Base-by-base conservation (phyloP, 2,888 invertebrate species). In the Cheilosia variabilis region DNA sequence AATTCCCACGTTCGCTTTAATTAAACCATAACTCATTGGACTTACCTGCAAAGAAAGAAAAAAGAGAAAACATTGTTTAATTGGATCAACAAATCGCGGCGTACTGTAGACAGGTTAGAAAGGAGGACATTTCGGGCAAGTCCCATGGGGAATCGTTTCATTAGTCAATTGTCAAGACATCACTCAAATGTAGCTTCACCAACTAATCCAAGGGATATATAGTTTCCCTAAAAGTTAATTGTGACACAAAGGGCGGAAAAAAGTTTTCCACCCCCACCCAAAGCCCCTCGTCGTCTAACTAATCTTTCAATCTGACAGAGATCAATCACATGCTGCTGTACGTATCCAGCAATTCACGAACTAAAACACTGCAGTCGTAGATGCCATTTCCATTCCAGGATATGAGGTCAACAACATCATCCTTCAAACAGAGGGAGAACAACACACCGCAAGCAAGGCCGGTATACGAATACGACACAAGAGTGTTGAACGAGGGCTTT, bases 321-420 rank as follows among this genome's bases (percentile, higher is more conserved):
- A 80, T 75, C 84, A 84, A 84, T 80, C 84, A 75, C 52, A 37
- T 19, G 22, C 41, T 31, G 31, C 41, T 41, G 24, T 45, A 50
- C 34, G 17, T 3, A 45, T 6, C 19, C 47, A n/a, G n/a, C n/a
- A n/a, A n/a, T n/a, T n/a, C n/a, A 50, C 31, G 31, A 55, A 13
- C 22, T 19, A 57, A 47, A 24, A 34, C 34, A 31, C 37, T 77
- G 58, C 53, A 69, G 57, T 71, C 57, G 63, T 22, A 9, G 17
- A 45, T 45, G 19, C 17, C 27, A 34, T 45, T 58, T 68, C 57
- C 47, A 71, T 75, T 84, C 80, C 71, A 80, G 84, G 84, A 80
- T 76, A 71, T 53, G 84, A 84, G 84, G 84, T 84, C 84, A 84
- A 84, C 75, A 84, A 80, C 80, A 75, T 47, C 71, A 62, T 57